Evolutionary conservation across 2,797 vertebrate genomes (phyloP), one percentile per base, ranked within the genome.

Genomic region (Coregonus ussuriensis): DNA sequence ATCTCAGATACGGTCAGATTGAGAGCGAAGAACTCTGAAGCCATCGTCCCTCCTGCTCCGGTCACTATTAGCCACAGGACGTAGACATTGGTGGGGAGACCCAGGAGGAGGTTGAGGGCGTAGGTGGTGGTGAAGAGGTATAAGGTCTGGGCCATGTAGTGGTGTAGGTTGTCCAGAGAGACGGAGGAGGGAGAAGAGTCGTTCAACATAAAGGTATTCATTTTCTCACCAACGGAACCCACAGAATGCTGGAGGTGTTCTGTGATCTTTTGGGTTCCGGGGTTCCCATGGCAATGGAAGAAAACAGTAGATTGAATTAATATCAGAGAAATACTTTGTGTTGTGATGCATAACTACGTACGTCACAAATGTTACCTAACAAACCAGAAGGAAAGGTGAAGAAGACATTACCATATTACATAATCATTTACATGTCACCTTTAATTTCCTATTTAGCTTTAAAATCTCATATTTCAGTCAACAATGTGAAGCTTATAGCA

Each of bases 121-220:
- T 65, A 74, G 73, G 47, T 1, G 33, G 47, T 74, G 33, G 59
- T 29, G 56, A 59, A 15, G 16, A 74, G 18, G 11, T 33, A 7
- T 13, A 18, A 29, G 69, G 41, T 52, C 5, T 16, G 35, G 18
- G 16, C 35, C 15, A n/a, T 70, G 68, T 21, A 70, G 68, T 47
- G 0, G 37, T 70, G 3, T 6, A 70, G 68, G 4, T 16, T 41
- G 41, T 69, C 67, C 33, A 18, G 21, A 21, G 21, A 21, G 21
- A 21, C 5, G 37, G 31, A 3, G 68, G 68, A 7, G 37, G 13
- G 1, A 18, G 37, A 21, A 0, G 37, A 25, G 81, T 51, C 83
- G 77, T 90, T 88, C 87, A 91, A 87, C 85, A 77, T 83, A 89
- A 88, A 91, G 79, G 90, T 78, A 79, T 78, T 90, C 82, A 83